Evolutionary conservation across 2,797 vertebrate species (phyloP), one percentile per base, ranked within the genome.

Genomic region (Hirundo rustica): DNA sequence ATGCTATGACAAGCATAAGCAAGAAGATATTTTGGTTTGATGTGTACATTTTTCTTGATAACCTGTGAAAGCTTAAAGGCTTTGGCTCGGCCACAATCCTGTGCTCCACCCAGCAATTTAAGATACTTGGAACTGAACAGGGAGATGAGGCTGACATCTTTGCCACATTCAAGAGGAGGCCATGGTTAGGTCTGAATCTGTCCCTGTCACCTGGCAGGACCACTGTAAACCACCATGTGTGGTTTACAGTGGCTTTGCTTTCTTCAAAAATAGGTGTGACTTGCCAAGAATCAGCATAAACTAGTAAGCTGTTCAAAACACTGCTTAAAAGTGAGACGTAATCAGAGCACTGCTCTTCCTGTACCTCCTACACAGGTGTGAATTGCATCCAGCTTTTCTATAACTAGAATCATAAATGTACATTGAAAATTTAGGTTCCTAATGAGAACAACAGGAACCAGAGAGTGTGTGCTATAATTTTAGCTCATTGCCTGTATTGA

Each of bases 391-490:
- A 74, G 25, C 42, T 78, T 29, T 86, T 51, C 66, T 62, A 7
- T 75, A 50, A 72, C 25, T 32, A 11, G 62, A 72, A 57, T 74
- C 61, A 53, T 29, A 64, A 83, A 67, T 18, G 16, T 45, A 29
- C 4, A 2, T 40, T 61, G 66, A 58, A 92, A 91, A 89, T 88
- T n/a, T 18, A 13, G 70, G 42, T 42, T 89, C 25, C 58, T 73
- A 74, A 66, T 60, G 34, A 84, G 76, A 95, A 57, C 45, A 89
- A 62, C 29, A 88, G 80, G 76, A 95, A 79, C 50, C 27, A 55
- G 38, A 62, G 44, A 64, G 21, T 51, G 15, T 2, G 0, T 80
- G 51, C 47, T 60, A 32, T 19, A 51, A 53, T 42, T 32, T 90
- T 60, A 88, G 32, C 38, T 90, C 67, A 54, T 45, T 90, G 60